These are phyloP conservation scores for Hylaeus volcanicus DNA, from an alignment of 1,140 invertebrate species.

Conservation along the genomic window DNA sequence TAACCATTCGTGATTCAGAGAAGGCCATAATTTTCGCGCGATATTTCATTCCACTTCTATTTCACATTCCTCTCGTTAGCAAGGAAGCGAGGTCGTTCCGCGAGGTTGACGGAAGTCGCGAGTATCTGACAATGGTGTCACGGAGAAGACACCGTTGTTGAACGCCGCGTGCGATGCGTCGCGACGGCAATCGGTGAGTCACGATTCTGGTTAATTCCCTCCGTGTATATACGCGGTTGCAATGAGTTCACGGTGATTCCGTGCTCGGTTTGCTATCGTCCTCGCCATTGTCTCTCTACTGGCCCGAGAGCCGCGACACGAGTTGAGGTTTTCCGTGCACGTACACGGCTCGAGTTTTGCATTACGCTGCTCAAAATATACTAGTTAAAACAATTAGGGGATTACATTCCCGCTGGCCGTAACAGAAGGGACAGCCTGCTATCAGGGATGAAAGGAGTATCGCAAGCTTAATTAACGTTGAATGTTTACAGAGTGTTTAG, in stretches of 20 bases:
- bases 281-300: constrained; percentile 14
- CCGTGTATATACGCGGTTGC: not conserved
- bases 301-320: not conserved
- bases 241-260: constrained; percentile 30
- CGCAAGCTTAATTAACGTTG: no score
- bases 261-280: not conserved
- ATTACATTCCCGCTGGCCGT: not conserved
- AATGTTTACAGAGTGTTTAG: no score
- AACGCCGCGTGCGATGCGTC: not conserved
- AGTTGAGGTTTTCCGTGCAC: constrained; percentile 2
- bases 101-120: constrained; percentile 33
- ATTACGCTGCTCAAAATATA: not conserved
- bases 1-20: no score
- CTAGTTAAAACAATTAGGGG: constrained; percentile 5
- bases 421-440: not conserved
- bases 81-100: not conserved
- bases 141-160: constrained; percentile 33
- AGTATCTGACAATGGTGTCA: constrained; percentile 36
- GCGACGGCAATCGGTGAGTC: constrained; percentile 32
- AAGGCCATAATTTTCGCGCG: no score
- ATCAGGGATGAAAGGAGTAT: not conserved
- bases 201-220: constrained; percentile 40
- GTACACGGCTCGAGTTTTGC: constrained; percentile 4
- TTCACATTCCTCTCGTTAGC: no score
- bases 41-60: no score